A percentile compares a stretch with the other conserved stretches of the same genome.
These are phyloP conservation scores for Ectropis grisescens DNA, from an alignment of 1,140 invertebrate species.

Conservation along the genomic window DNA sequence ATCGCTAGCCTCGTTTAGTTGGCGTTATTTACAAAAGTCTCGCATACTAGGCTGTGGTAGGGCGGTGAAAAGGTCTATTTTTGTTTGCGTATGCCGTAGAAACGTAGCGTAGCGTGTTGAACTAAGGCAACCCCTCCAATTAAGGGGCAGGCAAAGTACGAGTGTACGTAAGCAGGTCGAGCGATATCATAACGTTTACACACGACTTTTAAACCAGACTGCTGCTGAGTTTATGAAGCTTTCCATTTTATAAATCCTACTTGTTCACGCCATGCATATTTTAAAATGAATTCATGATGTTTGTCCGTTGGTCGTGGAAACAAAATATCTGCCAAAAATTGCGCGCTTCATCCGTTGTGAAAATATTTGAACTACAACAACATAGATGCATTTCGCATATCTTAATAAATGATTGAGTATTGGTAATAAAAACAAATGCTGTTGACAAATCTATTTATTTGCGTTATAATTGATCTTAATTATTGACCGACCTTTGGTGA, in stretches of 20 bases:
- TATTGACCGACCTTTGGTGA: no score
- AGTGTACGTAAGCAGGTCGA: slow-evolving; percentile 45
- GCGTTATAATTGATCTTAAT: no score
- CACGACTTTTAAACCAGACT: slow-evolving; percentile 38
- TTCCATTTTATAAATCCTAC: slow-evolving; percentile 6
- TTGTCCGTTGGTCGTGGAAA: no score
- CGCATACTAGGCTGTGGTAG: slow-evolving; percentile 25
- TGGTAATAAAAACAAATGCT: no score
- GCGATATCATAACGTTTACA: slow-evolving; percentile 44
- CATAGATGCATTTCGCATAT: no score
- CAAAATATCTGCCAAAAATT: neutral
- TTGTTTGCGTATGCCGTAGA: slow-evolving; percentile 27
- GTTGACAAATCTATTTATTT: no score
- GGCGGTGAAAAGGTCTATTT: slow-evolving; percentile 22
- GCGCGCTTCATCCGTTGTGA: no score
- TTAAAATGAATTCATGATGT: no score
- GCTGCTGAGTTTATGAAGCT: slow-evolving; percentile 15
- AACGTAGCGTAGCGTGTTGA: slow-evolving; percentile 31
- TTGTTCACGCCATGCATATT: no score
- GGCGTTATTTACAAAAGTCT: slow-evolving; percentile 16
- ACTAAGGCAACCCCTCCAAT: slow-evolving; percentile 37
- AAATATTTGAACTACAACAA: no score
- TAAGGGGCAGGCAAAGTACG: slow-evolving; percentile 47
- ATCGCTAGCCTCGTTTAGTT: slow-evolving; percentile 35
- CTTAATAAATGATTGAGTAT: no score